phyloP scores from a whole-genome alignment of 2,113 vertebrate species.

The Notarius quadriscutis region DNA sequence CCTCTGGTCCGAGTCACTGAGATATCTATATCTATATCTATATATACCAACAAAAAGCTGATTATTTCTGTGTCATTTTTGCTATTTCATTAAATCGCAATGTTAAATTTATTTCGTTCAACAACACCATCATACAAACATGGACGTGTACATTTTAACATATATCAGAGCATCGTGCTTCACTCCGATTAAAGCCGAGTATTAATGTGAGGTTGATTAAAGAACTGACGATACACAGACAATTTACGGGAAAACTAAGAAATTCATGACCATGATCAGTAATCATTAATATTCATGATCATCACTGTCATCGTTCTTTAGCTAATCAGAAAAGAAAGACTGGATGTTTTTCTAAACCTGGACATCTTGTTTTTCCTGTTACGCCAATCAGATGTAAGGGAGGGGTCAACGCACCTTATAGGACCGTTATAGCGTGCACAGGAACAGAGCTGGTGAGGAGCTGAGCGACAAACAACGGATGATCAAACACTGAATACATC shows the following conservation, averaged over 20 bases:
- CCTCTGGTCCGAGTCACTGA: not conserved
- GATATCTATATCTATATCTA: not conserved
- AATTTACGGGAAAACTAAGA: not conserved
- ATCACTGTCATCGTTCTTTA: not conserved
- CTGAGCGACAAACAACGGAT: slow-evolving; percentile 10
- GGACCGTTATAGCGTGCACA: slow-evolving; percentile 25
- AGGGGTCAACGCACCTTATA: slow-evolving; percentile 44
- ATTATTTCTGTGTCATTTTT: not conserved
- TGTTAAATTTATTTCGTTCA: too few relatives aligned
- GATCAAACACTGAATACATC: slow-evolving; percentile 15
- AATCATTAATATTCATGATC: not conserved
- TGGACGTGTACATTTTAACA: not conserved
- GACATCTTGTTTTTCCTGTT: slow-evolving; percentile 30
- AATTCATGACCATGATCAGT: not conserved
- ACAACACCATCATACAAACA: too few relatives aligned
- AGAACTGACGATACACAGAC: not conserved
- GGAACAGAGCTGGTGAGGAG: slow-evolving; percentile 27
- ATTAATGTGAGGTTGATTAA: not conserved
- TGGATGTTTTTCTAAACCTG: not conserved
- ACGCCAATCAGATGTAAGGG: slow-evolving; percentile 55
- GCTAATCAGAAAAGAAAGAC: not conserved
- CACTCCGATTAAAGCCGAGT: not conserved
- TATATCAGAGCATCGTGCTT: not conserved
- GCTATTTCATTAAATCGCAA: not conserved
- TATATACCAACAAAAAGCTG: not conserved